phyloP scores from a whole-genome alignment of 2,888 invertebrate genomes.

The Scaptomyza caliginosa region DNA sequence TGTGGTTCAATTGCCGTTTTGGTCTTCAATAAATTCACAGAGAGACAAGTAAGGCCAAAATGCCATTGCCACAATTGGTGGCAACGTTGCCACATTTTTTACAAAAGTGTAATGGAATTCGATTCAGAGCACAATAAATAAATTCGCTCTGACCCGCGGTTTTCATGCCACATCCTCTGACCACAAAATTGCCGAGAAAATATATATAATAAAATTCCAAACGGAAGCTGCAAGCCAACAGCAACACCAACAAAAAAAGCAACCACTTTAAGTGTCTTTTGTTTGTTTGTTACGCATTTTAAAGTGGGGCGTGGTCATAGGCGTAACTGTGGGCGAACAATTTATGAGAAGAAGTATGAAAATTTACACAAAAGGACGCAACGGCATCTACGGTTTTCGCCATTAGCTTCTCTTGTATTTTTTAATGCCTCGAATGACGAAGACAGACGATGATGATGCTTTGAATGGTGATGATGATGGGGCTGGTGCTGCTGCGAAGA shows the following conservation, averaged over 20 bases:
- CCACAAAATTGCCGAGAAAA: conserved; percentile 35
- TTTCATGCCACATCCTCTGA: conserved; percentile 22
- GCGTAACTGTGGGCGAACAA: conserved; percentile 27
- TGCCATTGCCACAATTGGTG: conserved; percentile 36
- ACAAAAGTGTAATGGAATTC: conserved; percentile 58
- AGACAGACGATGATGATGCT: conserved; percentile 11
- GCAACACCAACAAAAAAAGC: conserved; percentile 26
- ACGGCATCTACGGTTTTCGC: conserved; percentile 24
- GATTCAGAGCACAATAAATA: conserved; percentile 59
- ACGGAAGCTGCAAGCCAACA: conserved; percentile 53
- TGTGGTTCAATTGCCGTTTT: conserved; percentile 34
- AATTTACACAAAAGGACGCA: conserved; percentile 68
- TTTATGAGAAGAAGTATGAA: conserved; percentile 64
- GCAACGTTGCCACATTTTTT: conserved; percentile 13
- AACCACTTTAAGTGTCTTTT: conserved; percentile 54
- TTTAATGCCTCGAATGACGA: conserved; percentile 25
- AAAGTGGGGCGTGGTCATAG: conserved; percentile 21
- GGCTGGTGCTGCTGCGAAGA: neutral
- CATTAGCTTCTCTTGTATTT: conserved; percentile 34
- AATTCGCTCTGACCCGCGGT: conserved; percentile 42
- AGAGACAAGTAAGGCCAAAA: conserved; percentile 30
- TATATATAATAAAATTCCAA: conserved; percentile 29
- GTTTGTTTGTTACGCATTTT: conserved; percentile 67
- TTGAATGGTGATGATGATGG: conserved; percentile 7
- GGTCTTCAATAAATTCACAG: conserved; percentile 56